Conservation (phyloP, 2,113 vertebrate genomes). For the Chaetops frenatus region DNA sequence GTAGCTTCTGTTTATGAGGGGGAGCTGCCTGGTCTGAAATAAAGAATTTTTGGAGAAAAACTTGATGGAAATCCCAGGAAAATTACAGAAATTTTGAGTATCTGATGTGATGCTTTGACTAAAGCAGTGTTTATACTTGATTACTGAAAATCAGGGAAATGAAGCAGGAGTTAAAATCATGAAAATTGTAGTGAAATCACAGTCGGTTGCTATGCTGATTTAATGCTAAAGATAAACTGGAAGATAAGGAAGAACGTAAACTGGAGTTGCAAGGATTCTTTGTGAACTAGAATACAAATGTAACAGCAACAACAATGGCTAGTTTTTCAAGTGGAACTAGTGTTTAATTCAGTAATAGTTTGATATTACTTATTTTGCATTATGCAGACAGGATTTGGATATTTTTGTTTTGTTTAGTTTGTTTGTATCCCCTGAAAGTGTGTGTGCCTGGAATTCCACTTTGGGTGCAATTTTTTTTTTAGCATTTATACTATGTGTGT, state of each 20-base stretch:
- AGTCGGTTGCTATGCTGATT: background rate
- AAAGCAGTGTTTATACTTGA: background rate
- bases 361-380: background rate
- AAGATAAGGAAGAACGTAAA: background rate
- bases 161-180: background rate
- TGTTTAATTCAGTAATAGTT: background rate
- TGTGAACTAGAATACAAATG: background rate
- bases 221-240: background rate
- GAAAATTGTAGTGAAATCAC: background rate
- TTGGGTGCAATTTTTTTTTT: background rate
- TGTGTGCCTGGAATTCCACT: background rate
- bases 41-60: background rate
- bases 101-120: background rate
- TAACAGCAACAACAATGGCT: background rate
- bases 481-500: rapidly evolving
- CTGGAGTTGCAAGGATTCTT: background rate
- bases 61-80: background rate
- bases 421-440: rapidly evolving
- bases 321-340: background rate
- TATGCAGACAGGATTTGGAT: rapidly evolving
- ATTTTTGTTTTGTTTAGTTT: background rate
- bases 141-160: background rate
- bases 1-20: background rate
- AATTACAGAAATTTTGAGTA: background rate
- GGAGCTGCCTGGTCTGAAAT: background rate